Evolutionary conservation across 2,113 vertebrate species (phyloP).

Genomic region (Micronisus gabar): DNA sequence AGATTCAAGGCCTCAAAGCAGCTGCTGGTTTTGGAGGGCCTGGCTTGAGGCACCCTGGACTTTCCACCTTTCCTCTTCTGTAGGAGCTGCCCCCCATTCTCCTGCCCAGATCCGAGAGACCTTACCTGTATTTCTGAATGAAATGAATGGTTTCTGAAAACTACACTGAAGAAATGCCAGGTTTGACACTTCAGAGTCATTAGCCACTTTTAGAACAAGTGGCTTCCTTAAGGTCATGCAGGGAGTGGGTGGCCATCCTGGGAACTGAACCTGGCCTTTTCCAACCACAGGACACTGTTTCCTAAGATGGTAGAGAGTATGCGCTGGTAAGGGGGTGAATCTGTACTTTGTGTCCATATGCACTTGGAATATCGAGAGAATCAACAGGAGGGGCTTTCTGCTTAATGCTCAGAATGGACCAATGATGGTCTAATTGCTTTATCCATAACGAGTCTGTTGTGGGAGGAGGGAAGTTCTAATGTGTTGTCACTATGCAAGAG

Average conservation of each 20-base stretch:
- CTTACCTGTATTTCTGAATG: background rate
- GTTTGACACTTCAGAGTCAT: background rate
- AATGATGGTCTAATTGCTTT: background rate
- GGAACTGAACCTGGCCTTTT: background rate
- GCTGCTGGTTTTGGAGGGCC: background rate
- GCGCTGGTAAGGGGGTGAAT: background rate
- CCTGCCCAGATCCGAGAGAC: background rate
- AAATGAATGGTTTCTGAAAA: background rate
- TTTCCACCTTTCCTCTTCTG: background rate
- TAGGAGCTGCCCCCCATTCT: background rate
- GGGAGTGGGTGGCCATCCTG: background rate
- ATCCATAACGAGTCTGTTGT: background rate
- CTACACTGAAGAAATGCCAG: background rate
- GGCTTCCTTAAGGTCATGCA: background rate
- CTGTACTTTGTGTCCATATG: background rate
- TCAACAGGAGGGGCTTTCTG: background rate
- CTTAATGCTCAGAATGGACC: background rate
- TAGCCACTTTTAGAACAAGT: background rate
- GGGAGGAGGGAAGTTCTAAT: background rate
- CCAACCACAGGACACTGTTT: background rate
- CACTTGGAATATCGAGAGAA: background rate
- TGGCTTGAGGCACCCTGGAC: background rate
- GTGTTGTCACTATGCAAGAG: background rate
- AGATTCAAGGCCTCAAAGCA: background rate
- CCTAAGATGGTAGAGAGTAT: background rate